These are phyloP conservation scores for Ectemnius cavifrons DNA, from an alignment of 2,888 invertebrate genomes.

Conservation along the genomic window DNA sequence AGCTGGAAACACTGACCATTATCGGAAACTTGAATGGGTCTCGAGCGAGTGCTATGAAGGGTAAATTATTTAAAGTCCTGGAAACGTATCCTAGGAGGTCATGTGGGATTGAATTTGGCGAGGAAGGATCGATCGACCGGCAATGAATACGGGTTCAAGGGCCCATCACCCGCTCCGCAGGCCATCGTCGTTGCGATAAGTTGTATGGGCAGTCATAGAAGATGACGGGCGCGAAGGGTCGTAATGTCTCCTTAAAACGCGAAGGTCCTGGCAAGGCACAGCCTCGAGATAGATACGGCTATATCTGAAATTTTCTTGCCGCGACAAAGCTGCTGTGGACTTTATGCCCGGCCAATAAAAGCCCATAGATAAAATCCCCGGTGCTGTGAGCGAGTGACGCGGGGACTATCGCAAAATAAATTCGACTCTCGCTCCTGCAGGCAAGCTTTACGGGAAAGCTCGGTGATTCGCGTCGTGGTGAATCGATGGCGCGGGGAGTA, in stretches of 20 bases:
- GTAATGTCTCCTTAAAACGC: constrained; percentile 41
- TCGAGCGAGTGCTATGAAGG: no score
- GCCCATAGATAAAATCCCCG: constrained; percentile 2
- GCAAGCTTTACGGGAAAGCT: no score
- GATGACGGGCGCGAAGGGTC: constrained; percentile 12
- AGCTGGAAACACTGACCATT: neutral
- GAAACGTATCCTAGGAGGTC: no score
- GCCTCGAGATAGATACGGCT: neutral
- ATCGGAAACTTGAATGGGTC: no score
- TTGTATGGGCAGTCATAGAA: constrained; percentile 28
- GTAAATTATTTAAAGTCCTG: no score
- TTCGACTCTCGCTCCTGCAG: neutral
- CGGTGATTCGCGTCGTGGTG: neutral
- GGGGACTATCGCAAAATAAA: constrained; percentile 3
- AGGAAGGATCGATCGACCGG: neutral
- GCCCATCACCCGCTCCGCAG: neutral
- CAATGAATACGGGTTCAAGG: no score
- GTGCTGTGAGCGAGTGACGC: neutral
- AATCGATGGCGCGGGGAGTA: neutral
- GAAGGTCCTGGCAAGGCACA: constrained; percentile 4
- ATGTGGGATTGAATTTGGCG: constrained; percentile 1
- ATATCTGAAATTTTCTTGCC: constrained; percentile 13
- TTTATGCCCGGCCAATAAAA: constrained; percentile 19
- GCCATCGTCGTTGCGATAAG: constrained; percentile 36
- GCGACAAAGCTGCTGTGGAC: neutral